Conservation (phyloP, 2,888 invertebrate genomes). For the Poecilus cupreus region DNA sequence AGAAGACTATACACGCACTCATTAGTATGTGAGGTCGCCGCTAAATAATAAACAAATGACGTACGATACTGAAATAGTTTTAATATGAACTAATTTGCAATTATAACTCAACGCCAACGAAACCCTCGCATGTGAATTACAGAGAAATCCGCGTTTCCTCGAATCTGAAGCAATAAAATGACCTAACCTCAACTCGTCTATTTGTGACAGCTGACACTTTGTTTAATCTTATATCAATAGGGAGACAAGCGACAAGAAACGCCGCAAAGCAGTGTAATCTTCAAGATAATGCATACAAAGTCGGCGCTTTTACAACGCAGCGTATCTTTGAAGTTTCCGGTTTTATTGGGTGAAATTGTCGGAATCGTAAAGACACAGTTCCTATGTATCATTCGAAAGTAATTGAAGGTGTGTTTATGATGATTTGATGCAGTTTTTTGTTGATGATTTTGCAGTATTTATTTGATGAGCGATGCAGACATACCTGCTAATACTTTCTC, state of each 20-base stretch:
- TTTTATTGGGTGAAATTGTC: conserved; percentile 16
- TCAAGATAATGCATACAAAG: conserved; percentile 22
- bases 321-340: conserved; percentile 49
- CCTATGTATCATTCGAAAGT: too few relatives aligned
- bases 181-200: not conserved
- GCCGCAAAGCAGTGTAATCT: conserved; percentile 37
- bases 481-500: too few relatives aligned
- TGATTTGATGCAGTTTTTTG: not conserved
- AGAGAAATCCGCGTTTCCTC: not conserved
- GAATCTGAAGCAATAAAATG: not conserved
- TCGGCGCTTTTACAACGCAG: not conserved
- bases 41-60: too few relatives aligned
- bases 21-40: too few relatives aligned
- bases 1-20: too few relatives aligned
- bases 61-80: not conserved
- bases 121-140: conserved; percentile 1
- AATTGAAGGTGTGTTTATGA: not conserved
- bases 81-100: not conserved
- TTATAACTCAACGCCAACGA: not conserved
- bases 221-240: conserved; percentile 54
- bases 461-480: too few relatives aligned
- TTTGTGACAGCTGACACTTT: conserved; percentile 48
- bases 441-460: not conserved
- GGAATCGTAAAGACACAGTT: not conserved
- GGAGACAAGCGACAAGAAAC: conserved; percentile 10